Conservation (phyloP, 2,113 vertebrate genomes). For the Fulmarus glacialis region DNA sequence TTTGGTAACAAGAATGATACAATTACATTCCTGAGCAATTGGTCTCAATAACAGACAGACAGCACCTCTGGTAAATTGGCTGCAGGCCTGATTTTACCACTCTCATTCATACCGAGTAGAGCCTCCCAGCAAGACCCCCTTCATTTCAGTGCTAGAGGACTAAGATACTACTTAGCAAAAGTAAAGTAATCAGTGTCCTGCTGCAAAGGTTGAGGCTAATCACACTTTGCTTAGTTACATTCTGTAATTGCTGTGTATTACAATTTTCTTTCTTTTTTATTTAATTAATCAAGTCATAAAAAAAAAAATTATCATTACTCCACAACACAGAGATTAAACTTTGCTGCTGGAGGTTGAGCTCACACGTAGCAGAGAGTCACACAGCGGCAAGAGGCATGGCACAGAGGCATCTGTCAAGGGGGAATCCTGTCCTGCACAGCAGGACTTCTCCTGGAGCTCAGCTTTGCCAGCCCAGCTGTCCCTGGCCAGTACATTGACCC, state of each 20-base stretch:
- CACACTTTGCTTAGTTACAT: neutral
- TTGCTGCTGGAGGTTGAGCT: neutral
- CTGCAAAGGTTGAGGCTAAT: neutral
- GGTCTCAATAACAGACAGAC: neutral
- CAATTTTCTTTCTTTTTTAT: neutral
- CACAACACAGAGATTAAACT: neutral
- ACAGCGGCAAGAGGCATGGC: fast-evolving
- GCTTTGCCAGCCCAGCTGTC: neutral
- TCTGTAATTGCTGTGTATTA: neutral
- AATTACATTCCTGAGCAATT: neutral
- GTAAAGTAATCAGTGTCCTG: neutral
- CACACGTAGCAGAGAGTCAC: fast-evolving
- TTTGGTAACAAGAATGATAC: constrained; percentile 4
- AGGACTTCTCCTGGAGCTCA: neutral
- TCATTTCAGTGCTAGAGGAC: neutral
- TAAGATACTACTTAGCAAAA: neutral
- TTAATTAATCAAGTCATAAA: neutral
- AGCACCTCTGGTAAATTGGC: neutral
- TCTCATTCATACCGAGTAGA: neutral
- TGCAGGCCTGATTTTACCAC: neutral
- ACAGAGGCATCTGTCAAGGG: neutral
- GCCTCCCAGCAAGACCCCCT: neutral
- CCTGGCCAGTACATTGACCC: neutral
- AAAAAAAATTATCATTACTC: neutral
- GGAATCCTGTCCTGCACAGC: fast-evolving